Evolutionary conservation across 2,113 vertebrate genomes (phyloP), one percentile per base, ranked within the genome.

Genomic region (Mustelus asterias): DNA sequence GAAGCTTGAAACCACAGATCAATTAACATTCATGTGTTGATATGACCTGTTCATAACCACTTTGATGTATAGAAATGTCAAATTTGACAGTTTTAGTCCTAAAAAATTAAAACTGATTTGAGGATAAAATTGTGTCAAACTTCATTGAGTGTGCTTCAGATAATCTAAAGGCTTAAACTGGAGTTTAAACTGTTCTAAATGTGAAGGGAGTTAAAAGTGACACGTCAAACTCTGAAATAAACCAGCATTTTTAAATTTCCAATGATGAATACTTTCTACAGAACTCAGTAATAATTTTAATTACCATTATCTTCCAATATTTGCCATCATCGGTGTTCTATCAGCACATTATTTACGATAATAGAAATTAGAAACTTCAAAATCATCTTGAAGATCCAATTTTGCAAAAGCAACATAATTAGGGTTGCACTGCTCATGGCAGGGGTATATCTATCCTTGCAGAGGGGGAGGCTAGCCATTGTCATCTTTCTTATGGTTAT

Each of bases 221-320:
- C 26, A 8, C n/a, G 14, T 3, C 29, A 92, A 63, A 63, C 26
- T 63, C 14, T 63, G 48, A 58, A 54, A 29, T 6, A 63, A 48
- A 89, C 41, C 70, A 13, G 16, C 33, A 63, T 92, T 33, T 60
- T 92, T n/a, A 92, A 60, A 54, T 92, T 63, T n/a, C 58, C 58
- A 92, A 63, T 89, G 48, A n/a, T 92, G 89, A 92, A 92, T 37
- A 80, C 78, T 37, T 80, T 37, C n/a, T 80, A 80, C 54, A 92
- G 63, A 92, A 20, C 0, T 1, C 33, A 24, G 24, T 2, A 26
- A 58, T 26, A 3, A 89, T 63, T 63, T 63, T 63, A 92, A 41
- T 92, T 90, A 63, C 29, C 0, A 60, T 20, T 24, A 26, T 88
- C 48, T 26, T 88, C 6, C 18, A 48, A 3, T 58, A 92, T 92